Evolutionary conservation across 2,888 invertebrate species (phyloP), one percentile per base, ranked within the genome.

Genomic region (Aporophyla nigra): DNA sequence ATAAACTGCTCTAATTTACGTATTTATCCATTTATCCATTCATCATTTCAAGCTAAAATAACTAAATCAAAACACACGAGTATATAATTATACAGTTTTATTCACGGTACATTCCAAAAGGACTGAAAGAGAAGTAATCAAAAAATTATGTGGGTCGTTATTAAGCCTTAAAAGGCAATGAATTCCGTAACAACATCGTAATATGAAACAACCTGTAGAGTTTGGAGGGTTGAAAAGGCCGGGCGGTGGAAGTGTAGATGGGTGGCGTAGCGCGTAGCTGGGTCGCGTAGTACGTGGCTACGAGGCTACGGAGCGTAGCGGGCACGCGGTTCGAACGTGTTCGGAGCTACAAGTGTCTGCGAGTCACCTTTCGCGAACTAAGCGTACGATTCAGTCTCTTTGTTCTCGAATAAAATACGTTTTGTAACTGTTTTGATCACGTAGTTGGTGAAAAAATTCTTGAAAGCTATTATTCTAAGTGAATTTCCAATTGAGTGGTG

Each of bases 301-400:
- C 73, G 72, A 46, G 56, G 56, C 56, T 56, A 69, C 68, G 65
- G 54, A 80, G 61, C 58, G 75, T 85, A 85, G 82, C 76, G 76
- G 53, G 61, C 49, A 75, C 56, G 69, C 75, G 53, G 69, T 56
- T 71, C 54, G 63, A 76, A 61, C 61, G 69, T 85, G 69, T 63
- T 68, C 27, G 76, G 56, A 69, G 80, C 84, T 84, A 87, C 88
- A 88, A 86, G 88, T 88, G 88, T 80, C 76, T 76, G 71, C 69
- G 62, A 61, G 63, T 51, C n/a, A 65, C 73, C 66, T 67, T 61
- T 68, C 54, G 33, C 24, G 24, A 73, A 56, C 54, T 63, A 49
- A 27, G 75, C 49, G 43, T 77, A 72, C 69, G 62, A 75, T 54
- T 65, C 40, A 56, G 43, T 56, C 65, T 69, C 65, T 74, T 78